These are phyloP conservation scores for Cyphomyrus plagiostoma DNA, from an alignment of 2,113 vertebrate genomes.

Conservation along the genomic window DNA sequence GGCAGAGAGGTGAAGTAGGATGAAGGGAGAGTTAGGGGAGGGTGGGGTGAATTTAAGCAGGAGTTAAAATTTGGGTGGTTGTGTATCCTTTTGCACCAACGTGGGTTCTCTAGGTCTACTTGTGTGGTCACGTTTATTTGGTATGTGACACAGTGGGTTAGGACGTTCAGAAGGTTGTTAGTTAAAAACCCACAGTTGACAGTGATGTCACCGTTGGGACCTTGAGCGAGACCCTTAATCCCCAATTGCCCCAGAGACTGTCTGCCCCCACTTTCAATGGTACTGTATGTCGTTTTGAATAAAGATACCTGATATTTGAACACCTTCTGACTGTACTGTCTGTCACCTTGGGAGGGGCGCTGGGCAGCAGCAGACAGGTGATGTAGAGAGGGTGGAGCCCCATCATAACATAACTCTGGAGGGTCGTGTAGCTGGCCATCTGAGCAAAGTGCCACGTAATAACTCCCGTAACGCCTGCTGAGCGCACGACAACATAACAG, in stretches of 20 bases:
- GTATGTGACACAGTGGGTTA: not conserved
- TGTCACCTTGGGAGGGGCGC: constrained; percentile 6
- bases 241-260: not conserved
- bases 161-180: not conserved
- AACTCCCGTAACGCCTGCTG: not conserved
- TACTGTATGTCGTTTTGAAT: not conserved
- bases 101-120: constrained; percentile 11
- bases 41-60: not conserved
- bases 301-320: not conserved
- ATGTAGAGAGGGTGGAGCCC: constrained; percentile 22
- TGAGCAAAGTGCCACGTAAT: not conserved
- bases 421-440: not conserved
- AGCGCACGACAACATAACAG: too few species aligned
- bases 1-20: not conserved
- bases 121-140: constrained; percentile 15
- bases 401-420: constrained; percentile 29
- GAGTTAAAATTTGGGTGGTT: constrained; percentile 18
- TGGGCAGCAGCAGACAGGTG: not conserved
- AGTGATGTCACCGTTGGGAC: not conserved
- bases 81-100: not conserved
- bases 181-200: not conserved
- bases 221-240: not conserved
- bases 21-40: not conserved
- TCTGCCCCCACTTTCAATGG: not conserved
- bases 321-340: not conserved